Evolutionary conservation across 1,140 invertebrate species (phyloP).

Genomic region (Drosophila pseudoobscura): DNA sequence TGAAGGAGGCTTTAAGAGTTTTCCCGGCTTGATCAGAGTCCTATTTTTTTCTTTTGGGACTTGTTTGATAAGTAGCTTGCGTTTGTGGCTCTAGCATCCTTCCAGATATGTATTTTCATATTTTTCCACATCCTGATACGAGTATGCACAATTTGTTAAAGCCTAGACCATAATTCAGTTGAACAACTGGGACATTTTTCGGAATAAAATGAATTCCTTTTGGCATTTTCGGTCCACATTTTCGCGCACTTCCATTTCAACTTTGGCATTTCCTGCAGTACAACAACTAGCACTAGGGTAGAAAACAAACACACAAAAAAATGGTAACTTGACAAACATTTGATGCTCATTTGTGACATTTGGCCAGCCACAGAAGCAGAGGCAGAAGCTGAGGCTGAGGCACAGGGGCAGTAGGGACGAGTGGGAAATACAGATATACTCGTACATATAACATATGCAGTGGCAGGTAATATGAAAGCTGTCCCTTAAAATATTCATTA

Average conservation of each 20-base stretch:
- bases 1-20: no score
- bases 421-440: slow-evolving; percentile 22
- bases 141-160: no score
- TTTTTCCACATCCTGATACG: no score
- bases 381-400: no score
- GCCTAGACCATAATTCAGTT: no score
- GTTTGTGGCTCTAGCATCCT: no score
- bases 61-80: no score
- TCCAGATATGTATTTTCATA: no score
- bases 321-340: slow-evolving; percentile 34
- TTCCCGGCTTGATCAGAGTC: no score
- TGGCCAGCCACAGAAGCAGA: slow-evolving; percentile 5
- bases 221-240: not conserved
- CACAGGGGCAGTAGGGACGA: not conserved
- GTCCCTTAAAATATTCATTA: slow-evolving; percentile 76
- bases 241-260: slow-evolving; percentile 13
- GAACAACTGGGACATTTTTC: not conserved
- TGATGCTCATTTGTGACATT: slow-evolving; percentile 66
- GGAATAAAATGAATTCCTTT: not conserved
- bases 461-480: slow-evolving; percentile 62
- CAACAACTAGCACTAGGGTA: not conserved
- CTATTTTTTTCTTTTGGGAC: no score
- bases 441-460: slow-evolving; percentile 48
- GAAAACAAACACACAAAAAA: not conserved
- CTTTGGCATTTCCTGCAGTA: slow-evolving; percentile 17